A percentile compares a stretch with the other conserved stretches of the same genome.
Conservation (phyloP, 2,888 invertebrate genomes). For the Tipula confusa region DNA sequence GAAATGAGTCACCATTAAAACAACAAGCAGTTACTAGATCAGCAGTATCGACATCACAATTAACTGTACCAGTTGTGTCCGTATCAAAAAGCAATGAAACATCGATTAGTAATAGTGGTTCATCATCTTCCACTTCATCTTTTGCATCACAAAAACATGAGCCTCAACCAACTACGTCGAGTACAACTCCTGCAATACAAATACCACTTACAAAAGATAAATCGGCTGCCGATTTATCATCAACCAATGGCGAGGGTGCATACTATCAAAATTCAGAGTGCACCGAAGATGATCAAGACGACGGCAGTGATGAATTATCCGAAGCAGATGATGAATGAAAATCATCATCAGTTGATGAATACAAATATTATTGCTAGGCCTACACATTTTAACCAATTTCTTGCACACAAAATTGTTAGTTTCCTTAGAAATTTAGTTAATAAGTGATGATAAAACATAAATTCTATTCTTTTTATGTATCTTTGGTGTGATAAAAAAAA, state of each 20-base stretch:
- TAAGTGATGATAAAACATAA: not conserved
- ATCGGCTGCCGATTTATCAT: not conserved
- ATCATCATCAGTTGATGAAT: not conserved
- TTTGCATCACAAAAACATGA: not conserved
- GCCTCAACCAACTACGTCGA: not conserved
- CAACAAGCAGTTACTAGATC: not conserved
- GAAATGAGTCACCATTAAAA: not conserved
- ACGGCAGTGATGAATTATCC: constrained; percentile 25
- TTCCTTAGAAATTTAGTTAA: not conserved
- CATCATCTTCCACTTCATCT: not conserved
- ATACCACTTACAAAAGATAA: not conserved
- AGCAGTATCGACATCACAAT: not conserved
- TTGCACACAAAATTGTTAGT: constrained; percentile 3
- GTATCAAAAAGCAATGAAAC: not conserved
- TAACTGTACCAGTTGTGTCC: not conserved
- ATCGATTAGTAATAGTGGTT: not conserved
- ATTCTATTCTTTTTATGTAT: constrained; percentile 9
- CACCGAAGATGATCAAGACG: constrained; percentile 34
- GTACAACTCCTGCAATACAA: not conserved
- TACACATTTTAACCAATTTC: not conserved
- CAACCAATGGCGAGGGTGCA: not conserved
- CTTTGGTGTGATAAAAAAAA: not conserved
- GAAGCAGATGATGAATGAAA: constrained; percentile 30
- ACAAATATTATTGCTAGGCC: not conserved
- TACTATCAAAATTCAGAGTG: constrained; percentile 32